Percentiles rank a stretch among this genome's conserved stretches.
Conservation (phyloP, 1,140 invertebrate genomes). For the Papilio machaon region DNA sequence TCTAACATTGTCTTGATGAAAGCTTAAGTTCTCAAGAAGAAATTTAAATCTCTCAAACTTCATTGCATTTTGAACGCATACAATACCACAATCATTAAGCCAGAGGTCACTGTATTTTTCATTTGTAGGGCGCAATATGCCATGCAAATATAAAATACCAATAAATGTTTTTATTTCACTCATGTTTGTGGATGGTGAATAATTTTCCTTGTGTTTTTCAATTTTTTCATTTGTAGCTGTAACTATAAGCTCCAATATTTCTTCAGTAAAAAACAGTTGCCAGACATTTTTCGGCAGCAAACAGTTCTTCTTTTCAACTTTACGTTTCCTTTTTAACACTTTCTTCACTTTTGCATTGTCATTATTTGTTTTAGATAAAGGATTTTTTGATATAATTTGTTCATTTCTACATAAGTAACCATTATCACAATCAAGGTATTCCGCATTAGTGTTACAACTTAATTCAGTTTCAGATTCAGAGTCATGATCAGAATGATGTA, state of each 20-base stretch:
- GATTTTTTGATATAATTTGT: conserved; percentile 58
- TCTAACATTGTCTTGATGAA: conserved; percentile 70
- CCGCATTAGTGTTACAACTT: conserved; percentile 55
- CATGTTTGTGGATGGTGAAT: conserved; percentile 54
- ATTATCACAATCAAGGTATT: conserved; percentile 64
- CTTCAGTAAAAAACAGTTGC: conserved; percentile 77
- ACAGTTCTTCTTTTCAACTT: conserved; percentile 51
- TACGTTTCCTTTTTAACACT: conserved; percentile 52
- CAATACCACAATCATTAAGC: conserved; percentile 71
- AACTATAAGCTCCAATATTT: conserved; percentile 77
- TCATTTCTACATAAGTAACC: conserved; percentile 71
- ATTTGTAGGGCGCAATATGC: conserved; percentile 75
- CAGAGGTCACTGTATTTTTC: conserved; percentile 77
- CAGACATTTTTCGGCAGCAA: conserved; percentile 71
- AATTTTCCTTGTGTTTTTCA: conserved; percentile 46
- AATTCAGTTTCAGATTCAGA: conserved; percentile 74
- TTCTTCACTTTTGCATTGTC: conserved; percentile 52
- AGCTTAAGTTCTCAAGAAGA: conserved; percentile 75
- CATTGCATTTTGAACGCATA: conserved; percentile 76
- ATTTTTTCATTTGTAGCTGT: conserved; percentile 78
- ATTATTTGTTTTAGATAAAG: conserved; percentile 49
- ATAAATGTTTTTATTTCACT: conserved; percentile 80
- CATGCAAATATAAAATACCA: conserved; percentile 79
- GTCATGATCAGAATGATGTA: conserved; percentile 74
- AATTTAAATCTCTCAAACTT: conserved; percentile 78